Percentiles rank a stretch among this genome's conserved stretches.
These are phyloP conservation scores for Lacerta agilis DNA, from an alignment of 2,797 vertebrate species.

Conservation along the genomic window DNA sequence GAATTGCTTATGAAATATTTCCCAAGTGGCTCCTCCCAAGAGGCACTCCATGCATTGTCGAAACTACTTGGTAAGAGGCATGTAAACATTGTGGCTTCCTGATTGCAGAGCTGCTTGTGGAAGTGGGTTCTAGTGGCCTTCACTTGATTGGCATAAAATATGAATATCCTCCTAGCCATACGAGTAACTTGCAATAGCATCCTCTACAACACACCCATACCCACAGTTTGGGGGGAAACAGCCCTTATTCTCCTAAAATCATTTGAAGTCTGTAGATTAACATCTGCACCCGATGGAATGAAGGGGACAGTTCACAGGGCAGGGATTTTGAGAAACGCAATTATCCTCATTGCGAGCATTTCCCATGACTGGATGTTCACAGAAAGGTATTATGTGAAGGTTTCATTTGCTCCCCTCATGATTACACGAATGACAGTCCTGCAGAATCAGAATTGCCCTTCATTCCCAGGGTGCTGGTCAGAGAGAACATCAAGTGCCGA, in stretches of 20 bases:
- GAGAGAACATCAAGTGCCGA: constrained; percentile 19
- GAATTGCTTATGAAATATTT: constrained; percentile 7
- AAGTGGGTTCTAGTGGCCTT: neutral
- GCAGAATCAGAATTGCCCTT: constrained; percentile 11
- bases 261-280: neutral
- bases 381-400: neutral
- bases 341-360: neutral
- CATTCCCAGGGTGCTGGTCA: constrained; percentile 23
- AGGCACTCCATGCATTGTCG: neutral
- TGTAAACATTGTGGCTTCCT: neutral
- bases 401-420: neutral
- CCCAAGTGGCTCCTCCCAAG: neutral
- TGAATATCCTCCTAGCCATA: neutral
- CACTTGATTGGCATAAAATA: neutral
- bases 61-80: neutral
- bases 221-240: neutral
- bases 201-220: neutral
- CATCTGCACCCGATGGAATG: neutral
- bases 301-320: neutral
- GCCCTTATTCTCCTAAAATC: neutral
- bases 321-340: neutral
- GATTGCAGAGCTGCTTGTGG: neutral
- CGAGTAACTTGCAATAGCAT: neutral
- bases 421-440: neutral
- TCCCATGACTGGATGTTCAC: neutral